Conservation (phyloP, 37 sponge, comb jelly and placozoan species). For the Agelas oroides region DNA sequence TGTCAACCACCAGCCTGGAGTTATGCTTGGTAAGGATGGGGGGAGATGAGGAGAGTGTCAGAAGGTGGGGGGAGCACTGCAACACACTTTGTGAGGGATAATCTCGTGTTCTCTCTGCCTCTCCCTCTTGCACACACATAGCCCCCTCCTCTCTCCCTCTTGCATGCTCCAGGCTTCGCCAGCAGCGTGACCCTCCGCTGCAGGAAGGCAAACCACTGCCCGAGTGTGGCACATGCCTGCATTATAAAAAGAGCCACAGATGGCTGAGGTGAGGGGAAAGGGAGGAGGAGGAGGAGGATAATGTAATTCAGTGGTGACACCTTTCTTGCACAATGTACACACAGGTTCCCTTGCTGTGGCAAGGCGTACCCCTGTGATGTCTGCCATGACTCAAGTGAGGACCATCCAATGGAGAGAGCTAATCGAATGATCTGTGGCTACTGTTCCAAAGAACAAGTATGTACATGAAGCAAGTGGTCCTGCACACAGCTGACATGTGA, state of each 20-base stretch:
- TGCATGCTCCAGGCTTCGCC: no score
- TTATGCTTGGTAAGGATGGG: not conserved
- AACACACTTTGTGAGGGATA: not conserved
- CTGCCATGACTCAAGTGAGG: constrained; percentile 81
- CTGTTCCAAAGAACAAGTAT: constrained; percentile 84
- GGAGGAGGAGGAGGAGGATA: not conserved
- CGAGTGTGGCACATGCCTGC: constrained; percentile 68
- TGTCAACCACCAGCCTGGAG: constrained; percentile 51
- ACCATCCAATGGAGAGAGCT: constrained; percentile 79
- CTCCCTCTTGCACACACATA: no score
- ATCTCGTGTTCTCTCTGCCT: not conserved
- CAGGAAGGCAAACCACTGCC: constrained; percentile 77
- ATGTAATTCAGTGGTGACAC: no score
- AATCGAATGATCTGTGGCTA: constrained; percentile 89
- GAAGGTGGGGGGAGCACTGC: not conserved
- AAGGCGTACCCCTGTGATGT: constrained; percentile 83
- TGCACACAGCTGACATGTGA: no score
- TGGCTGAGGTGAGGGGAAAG: constrained; percentile 77
- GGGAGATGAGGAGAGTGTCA: not conserved
- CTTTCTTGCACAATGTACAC: no score
- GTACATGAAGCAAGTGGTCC: no score
- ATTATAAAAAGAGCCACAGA: constrained; percentile 86
- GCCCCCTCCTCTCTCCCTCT: no score
- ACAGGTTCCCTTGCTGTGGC: constrained; percentile 86
- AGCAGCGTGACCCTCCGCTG: not conserved